A percentile compares a stretch with the other conserved stretches of the same genome.
Evolutionary conservation across 2,888 invertebrate genomes (phyloP).

Genomic region (Agriopis marginaria): DNA sequence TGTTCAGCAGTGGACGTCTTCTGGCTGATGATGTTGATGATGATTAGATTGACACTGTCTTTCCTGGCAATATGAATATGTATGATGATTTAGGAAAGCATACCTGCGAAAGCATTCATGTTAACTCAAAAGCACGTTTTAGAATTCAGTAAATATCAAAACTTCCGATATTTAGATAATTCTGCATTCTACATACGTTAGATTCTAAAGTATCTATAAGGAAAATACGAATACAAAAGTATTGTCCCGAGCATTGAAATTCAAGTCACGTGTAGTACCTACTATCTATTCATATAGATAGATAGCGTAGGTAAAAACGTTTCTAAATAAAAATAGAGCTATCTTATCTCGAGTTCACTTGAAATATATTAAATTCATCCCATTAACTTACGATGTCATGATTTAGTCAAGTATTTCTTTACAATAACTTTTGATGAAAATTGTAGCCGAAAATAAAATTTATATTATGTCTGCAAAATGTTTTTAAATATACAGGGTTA

Average conservation of each 20-base stretch:
- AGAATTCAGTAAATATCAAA: too few relatives aligned
- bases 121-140: too few relatives aligned
- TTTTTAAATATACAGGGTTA: background rate
- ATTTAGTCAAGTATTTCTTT: conserved; percentile 3
- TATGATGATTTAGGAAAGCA: too few relatives aligned
- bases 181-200: too few relatives aligned
- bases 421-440: background rate
- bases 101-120: too few relatives aligned
- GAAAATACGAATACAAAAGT: conserved; percentile 1
- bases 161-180: too few relatives aligned
- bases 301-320: background rate
- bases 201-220: background rate
- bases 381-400: background rate
- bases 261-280: background rate
- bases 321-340: conserved; percentile 10
- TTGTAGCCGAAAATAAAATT: background rate
- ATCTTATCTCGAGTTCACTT: conserved; percentile 12
- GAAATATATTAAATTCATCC: conserved; percentile 16
- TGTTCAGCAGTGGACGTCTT: too few relatives aligned
- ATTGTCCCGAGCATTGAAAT: conserved; percentile 2
- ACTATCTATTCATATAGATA: background rate
- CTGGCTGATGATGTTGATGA: too few relatives aligned
- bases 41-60: too few relatives aligned
- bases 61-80: too few relatives aligned
- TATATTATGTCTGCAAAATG: background rate